Conservation (phyloP, 64 coral and sea anemone genomes). For the Exaiptasia diaphana region DNA sequence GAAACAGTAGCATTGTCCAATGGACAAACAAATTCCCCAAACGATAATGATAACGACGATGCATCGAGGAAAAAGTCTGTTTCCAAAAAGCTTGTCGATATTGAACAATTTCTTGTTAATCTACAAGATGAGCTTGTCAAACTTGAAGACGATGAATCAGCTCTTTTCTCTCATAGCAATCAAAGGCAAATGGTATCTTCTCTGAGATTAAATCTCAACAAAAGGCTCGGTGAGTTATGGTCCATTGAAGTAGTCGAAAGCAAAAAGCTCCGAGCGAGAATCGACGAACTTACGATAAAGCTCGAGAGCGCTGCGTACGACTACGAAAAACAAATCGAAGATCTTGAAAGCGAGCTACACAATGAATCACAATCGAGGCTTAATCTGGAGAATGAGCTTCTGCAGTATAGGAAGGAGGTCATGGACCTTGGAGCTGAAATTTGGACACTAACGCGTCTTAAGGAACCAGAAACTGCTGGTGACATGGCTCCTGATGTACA, state of each 20-base stretch:
- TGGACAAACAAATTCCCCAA: neutral
- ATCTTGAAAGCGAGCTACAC: neutral
- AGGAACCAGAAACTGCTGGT: neutral
- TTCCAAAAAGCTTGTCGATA: neutral
- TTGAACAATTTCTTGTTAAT: neutral
- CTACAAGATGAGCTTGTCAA: neutral
- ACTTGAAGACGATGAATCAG: slow-evolving; percentile 20
- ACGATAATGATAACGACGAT: neutral
- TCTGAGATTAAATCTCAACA: slow-evolving; percentile 24
- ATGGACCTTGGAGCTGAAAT: slow-evolving; percentile 7
- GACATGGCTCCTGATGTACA: neutral
- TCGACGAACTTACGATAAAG: slow-evolving; percentile 13
- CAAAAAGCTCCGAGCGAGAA: slow-evolving; percentile 5
- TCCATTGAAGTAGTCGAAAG: slow-evolving; percentile 25
- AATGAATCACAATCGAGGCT: neutral
- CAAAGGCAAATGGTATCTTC: slow-evolving; percentile 2
- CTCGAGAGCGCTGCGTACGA: neutral
- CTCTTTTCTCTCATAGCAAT: neutral
- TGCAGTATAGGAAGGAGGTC: neutral
- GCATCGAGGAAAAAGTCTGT: neutral
- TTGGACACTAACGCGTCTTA: neutral
- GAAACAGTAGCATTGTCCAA: too few relatives aligned
- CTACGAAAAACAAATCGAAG: slow-evolving; percentile 24
- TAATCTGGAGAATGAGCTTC: slow-evolving; percentile 3
- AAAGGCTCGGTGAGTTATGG: slow-evolving; percentile 51